These are phyloP conservation scores for Phylloscopus trochiloides DNA, from an alignment of 2,113 vertebrate genomes.

Conservation along the genomic window DNA sequence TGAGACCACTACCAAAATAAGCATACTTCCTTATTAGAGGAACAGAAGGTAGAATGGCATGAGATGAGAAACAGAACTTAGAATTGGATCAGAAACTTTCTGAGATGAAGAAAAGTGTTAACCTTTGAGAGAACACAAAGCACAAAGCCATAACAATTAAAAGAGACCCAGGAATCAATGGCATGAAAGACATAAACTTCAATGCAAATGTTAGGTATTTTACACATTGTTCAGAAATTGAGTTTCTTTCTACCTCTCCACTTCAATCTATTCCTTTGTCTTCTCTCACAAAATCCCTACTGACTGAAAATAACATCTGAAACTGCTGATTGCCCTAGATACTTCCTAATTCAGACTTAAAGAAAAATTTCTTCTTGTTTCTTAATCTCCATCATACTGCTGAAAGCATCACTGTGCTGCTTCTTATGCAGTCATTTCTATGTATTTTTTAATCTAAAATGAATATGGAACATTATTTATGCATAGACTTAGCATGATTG, in stretches of 20 bases:
- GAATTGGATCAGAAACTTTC: not conserved
- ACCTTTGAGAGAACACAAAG: not conserved
- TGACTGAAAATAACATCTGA: not conserved
- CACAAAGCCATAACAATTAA: not conserved
- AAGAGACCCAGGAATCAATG: not conserved
- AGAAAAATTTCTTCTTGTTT: not conserved
- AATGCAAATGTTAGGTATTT: not conserved
- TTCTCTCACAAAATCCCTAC: not conserved
- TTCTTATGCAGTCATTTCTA: not conserved
- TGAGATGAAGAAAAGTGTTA: not conserved
- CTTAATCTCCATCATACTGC: not conserved
- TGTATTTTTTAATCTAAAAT: not conserved
- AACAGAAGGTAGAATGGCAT: not conserved
- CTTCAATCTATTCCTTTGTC: not conserved
- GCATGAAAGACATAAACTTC: not conserved
- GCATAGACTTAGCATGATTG: not conserved
- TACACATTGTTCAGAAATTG: not conserved
- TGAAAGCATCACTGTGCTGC: not conserved
- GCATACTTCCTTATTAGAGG: not conserved
- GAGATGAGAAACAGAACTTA: not conserved
- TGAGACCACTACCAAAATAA: not conserved
- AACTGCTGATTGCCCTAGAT: not conserved
- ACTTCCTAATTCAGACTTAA: not conserved
- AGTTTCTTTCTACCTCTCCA: not conserved
- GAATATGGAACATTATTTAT: not conserved